Conservation (phyloP, 2,113 vertebrate species). For the Ovis canadensis region DNA sequence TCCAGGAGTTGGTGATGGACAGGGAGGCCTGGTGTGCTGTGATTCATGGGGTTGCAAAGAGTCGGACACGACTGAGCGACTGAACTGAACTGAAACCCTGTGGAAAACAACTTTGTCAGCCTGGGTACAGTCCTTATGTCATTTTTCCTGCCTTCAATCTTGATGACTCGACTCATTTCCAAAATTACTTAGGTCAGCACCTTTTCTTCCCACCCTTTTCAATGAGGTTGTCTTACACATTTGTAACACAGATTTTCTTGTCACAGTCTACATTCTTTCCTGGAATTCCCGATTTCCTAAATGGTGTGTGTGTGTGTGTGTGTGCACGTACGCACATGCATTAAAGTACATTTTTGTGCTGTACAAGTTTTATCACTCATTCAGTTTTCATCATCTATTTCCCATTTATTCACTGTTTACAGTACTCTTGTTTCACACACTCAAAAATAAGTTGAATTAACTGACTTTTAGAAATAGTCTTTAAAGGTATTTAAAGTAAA, state of each 20-base stretch:
- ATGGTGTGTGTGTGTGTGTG: background rate
- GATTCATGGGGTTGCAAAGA: too few species aligned
- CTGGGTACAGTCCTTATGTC: background rate
- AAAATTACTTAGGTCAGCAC: background rate
- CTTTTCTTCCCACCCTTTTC: background rate
- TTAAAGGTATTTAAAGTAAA: background rate
- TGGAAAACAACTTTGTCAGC: background rate
- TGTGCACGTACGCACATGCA: fast-evolving
- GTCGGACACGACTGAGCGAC: too few species aligned
- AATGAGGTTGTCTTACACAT: background rate
- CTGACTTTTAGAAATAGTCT: background rate
- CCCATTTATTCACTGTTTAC: background rate
- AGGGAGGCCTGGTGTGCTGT: too few species aligned
- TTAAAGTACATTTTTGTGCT: background rate
- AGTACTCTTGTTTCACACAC: background rate
- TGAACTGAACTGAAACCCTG: background rate
- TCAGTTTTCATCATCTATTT: conserved; percentile 19
- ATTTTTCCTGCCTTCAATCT: background rate
- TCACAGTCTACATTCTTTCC: background rate
- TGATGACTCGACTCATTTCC: background rate
- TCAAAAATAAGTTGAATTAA: background rate
- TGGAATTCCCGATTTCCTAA: background rate
- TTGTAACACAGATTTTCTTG: background rate
- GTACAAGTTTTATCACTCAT: background rate
- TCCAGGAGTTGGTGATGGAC: too few species aligned